Evolutionary conservation across 2,888 invertebrate species (phyloP).

Genomic region (Rugalucina vietnamica): DNA sequence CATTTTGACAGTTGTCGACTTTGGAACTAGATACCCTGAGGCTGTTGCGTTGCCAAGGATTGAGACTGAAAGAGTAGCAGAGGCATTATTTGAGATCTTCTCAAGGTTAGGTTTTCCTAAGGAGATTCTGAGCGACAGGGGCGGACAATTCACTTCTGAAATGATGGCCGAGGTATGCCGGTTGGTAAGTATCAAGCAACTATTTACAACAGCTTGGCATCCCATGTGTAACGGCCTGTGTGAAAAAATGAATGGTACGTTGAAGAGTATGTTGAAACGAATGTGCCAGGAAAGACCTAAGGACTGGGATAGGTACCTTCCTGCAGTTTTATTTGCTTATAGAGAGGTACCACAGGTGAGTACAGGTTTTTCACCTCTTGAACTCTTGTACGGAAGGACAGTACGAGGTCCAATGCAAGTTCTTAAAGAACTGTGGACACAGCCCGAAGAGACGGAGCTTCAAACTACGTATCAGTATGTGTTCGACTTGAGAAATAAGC

Average conservation of each 20-base stretch:
- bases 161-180: conserved; percentile 48
- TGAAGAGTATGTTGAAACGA: conserved; percentile 61
- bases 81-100: conserved; percentile 56
- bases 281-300: conserved; percentile 48
- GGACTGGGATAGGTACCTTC: conserved; percentile 63
- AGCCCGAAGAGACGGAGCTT: background rate
- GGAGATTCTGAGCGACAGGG: conserved; percentile 61
- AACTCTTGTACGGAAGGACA: conserved; percentile 17
- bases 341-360: conserved; percentile 58
- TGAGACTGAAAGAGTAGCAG: conserved; percentile 55
- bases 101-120: conserved; percentile 53
- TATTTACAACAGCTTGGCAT: conserved; percentile 54
- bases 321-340: conserved; percentile 59
- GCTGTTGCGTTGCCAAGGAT: conserved; percentile 50
- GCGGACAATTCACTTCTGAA: conserved; percentile 55
- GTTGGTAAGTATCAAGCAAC: conserved; percentile 37
- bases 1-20: conserved; percentile 59
- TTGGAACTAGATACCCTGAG: conserved; percentile 61
- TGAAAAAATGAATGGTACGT: conserved; percentile 58
- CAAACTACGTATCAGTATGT: conserved; percentile 20
- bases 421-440: conserved; percentile 8
- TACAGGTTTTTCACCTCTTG: conserved; percentile 54
- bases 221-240: conserved; percentile 52
- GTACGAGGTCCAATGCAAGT: conserved; percentile 13
- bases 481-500: conserved; percentile 4